Base-by-base conservation (phyloP, 2,113 vertebrate species). In the Marcusenius ussheri region DNA sequence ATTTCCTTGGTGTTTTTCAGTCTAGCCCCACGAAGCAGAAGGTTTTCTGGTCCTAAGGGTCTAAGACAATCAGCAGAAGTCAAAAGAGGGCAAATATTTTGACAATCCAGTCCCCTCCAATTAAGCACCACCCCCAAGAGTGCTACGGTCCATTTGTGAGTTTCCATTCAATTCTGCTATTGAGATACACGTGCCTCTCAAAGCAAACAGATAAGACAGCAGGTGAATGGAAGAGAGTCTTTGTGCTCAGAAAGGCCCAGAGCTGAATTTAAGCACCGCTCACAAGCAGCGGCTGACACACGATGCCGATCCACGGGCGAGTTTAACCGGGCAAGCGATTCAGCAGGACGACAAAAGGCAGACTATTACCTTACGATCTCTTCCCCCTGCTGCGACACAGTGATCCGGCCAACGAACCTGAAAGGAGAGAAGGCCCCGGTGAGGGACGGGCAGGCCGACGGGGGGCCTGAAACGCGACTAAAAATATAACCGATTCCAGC, bases 1-100 rank as follows among this genome's bases (percentile, higher is more conserved):
- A 99, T 98, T 96, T 99, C 97, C 97, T 97, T 99, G 94, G 98
- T 98, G 94, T 99, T 99, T 97, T 99, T 99, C 92, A 99, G 95
- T 95, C 98, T 97, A 93, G 98, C 98, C 93, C 98, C 98, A 92
- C 98, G 96, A 93, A 99, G 97, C 93, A 99, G 96, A 90, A 99
- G 95, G 94, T 97, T 99, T 95, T 99, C 98, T 90, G 98, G 97
- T 80, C 98, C 98, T 91, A 99, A 95, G 50, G 98, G 97, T 95
- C 98, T 99, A 95, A 90, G 9, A 66, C 31, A 45, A 39, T 45
- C 87, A 58, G 17, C 56, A 62, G 31, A 62, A 21, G 85, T 87
- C 47, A 87, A 80, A 50, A 27, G 83, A 9, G 21, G 47, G 42
- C 5, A 50, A 47, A 49, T 15, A 11, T 89, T 31, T 19, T 19